Base-by-base conservation (phyloP, 2,888 invertebrate genomes). In the Hypercompe scribonia region DNA sequence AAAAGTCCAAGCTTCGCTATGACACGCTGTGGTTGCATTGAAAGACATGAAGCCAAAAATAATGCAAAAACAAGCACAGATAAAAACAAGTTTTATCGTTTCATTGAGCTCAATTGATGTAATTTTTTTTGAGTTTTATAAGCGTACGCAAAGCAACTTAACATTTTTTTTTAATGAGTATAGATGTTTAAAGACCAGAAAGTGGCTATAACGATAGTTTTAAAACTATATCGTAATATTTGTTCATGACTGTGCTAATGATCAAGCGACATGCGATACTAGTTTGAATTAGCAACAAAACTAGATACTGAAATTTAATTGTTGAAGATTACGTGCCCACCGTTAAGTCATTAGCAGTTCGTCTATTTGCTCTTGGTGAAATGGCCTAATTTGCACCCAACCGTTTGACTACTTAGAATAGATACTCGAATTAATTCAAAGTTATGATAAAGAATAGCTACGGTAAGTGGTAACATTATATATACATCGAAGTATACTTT, bases 241-340 rank as follows among this genome's bases (percentile, higher is more conserved):
- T 68, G 69, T 69, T 66, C 33, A 42, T 74, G 39, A 69, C 64
- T 4, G 39, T 64, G 21, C 31, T 81, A 80, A 80, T 80, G 83
- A 81, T 70, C 71, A 67, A 70, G 54, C 58, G 69, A 69, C 81
- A 81, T 81, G 81, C 81, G 80, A 81, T 65, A 72, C 72, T 54
- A 65, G 75, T 70, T 68, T 65, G 74, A 74, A 74, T 82, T 73
- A 72, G 80, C 74, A 69, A 75, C 74, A 74, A 77, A 79, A 70
- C 71, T 74, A 75, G 72, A 77, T 73, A 77, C 50, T 74, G 61
- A 82, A 80, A 70, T 75, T 82, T 73, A 82, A 80, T 82, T 82
- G 79, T 72, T 81, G 28, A 70, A 81, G 75, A 81, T 81, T 72
- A 70, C 28, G 34, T 74, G 68, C 66, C 21, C 24, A 39, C 28